Evolutionary conservation across 1,140 invertebrate genomes (phyloP), one percentile per base, ranked within the genome.

Genomic region (Cydia amplana): DNA sequence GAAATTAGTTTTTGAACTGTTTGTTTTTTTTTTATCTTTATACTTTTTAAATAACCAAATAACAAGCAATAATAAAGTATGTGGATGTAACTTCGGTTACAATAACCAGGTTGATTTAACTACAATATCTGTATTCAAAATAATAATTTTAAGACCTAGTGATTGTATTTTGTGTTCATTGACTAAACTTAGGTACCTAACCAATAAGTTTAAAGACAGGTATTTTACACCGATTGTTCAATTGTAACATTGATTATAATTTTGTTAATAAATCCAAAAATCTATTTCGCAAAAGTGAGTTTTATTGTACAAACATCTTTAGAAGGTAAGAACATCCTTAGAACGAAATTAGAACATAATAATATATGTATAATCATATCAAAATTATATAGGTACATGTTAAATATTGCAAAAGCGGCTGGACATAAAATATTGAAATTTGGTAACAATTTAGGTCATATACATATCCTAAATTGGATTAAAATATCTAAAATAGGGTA

Each of bases 221-320:
- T 49, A 16, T 49, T 16, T 3, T 16, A 16, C 51, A 55, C 16
- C 16, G 16, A 55, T 55, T 55, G 51, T 55, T 55, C 51, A 55
- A 55, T 55, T 55, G 20, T 18, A 55, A 55, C 16, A 55, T n/a
- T 16, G n/a, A 18, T 55, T 55, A 55, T 18, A 55, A 18, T 55
- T 55, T n/a, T 55, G 51, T 20, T 55, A 55, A 55, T 55, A 55
- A 55, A 55, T 55, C n/a, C n/a, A 4, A 55, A 55, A 40, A 40
- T 40, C 16, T 7, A 55, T 7, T 55, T 55, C n/a, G 51, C 20
- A 55, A n/a, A n/a, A 18, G 16, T 18, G n/a, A n/a, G 4, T 55
- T 55, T 55, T 18, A 55, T 55, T 55, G n/a, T 7, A 7, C 51
- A 4, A n/a, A 6, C 49, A 4, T 55, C 16, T n/a, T 55, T 18